These are phyloP conservation scores for Polyommatus icarus DNA, from an alignment of 2,888 invertebrate genomes.

Conservation along the genomic window DNA sequence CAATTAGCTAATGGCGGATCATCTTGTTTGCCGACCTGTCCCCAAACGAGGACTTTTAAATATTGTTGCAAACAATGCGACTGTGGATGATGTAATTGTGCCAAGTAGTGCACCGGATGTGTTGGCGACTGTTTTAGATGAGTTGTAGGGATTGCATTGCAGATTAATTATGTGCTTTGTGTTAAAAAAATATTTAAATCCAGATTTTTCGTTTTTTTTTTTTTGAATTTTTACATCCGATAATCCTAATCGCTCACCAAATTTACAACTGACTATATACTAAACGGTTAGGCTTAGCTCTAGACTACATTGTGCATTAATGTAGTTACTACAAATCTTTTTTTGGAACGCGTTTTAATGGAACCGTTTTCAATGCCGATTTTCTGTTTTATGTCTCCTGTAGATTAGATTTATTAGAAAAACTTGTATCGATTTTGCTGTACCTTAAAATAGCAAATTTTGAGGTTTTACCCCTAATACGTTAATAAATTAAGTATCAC, in stretches of 20 bases:
- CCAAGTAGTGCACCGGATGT: not conserved
- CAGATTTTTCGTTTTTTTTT: too few species aligned
- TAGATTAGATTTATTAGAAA: not conserved
- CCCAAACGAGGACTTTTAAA: not conserved
- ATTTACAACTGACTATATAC: too few species aligned
- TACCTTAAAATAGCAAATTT: not conserved
- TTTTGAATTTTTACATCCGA: too few species aligned
- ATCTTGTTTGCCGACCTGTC: constrained; percentile 23
- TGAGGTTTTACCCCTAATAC: too few species aligned
- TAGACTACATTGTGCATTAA: too few species aligned
- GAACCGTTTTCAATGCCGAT: not conserved
- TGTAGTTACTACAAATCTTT: too few species aligned
- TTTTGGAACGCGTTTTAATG: too few species aligned
- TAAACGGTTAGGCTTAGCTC: too few species aligned
- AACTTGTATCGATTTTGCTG: not conserved
- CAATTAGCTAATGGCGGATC: constrained; percentile 30
- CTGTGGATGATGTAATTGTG: not conserved
- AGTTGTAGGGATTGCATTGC: not conserved
- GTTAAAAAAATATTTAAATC: not conserved
- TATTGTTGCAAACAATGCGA: not conserved
- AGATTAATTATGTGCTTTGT: not conserved
- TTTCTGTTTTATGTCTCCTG: not conserved
- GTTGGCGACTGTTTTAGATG: not conserved
- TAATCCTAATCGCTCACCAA: too few species aligned
- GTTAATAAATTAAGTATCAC: not conserved